These are phyloP conservation scores for Proterorhinus semilunaris DNA, from an alignment of 2,113 vertebrate genomes.

Conservation along the genomic window DNA sequence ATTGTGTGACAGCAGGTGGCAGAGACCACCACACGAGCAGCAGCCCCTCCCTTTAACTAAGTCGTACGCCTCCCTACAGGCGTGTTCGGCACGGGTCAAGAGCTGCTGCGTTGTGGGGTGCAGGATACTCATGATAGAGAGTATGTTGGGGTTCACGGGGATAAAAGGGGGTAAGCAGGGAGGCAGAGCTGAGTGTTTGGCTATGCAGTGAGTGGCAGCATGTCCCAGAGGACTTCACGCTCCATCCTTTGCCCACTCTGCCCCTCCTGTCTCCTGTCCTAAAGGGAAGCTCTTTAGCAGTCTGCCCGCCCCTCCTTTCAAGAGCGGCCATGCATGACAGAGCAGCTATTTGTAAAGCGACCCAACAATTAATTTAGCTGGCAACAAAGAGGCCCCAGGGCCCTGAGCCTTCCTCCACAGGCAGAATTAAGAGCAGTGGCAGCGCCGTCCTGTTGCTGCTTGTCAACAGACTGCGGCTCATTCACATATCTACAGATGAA, in stretches of 20 bases:
- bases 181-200: conserved; percentile 43
- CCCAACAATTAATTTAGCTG: conserved; percentile 77
- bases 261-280: conserved; percentile 61
- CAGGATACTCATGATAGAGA: conserved; percentile 16
- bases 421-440: conserved; percentile 64
- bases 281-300: conserved; percentile 73
- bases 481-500: conserved; percentile 56
- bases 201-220: conserved; percentile 52
- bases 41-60: conserved; percentile 31
- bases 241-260: conserved; percentile 41
- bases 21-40: conserved; percentile 62
- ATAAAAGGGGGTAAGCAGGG: conserved; percentile 45
- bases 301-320: conserved; percentile 64
- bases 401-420: conserved; percentile 39
- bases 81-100: conserved; percentile 42
- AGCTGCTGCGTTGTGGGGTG: conserved; percentile 59
- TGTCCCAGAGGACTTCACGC: conserved; percentile 56
- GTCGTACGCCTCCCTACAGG: conserved; percentile 20
- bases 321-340: conserved; percentile 75
- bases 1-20: conserved; percentile 78
- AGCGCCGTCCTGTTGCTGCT: conserved; percentile 68
- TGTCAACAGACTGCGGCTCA: conserved; percentile 68
- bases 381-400: conserved; percentile 74
- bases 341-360: conserved; percentile 79
- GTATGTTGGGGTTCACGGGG: conserved; percentile 35